Evolutionary conservation across 1,140 invertebrate genomes (phyloP).

Genomic region (Drosophila nebulosa): DNA sequence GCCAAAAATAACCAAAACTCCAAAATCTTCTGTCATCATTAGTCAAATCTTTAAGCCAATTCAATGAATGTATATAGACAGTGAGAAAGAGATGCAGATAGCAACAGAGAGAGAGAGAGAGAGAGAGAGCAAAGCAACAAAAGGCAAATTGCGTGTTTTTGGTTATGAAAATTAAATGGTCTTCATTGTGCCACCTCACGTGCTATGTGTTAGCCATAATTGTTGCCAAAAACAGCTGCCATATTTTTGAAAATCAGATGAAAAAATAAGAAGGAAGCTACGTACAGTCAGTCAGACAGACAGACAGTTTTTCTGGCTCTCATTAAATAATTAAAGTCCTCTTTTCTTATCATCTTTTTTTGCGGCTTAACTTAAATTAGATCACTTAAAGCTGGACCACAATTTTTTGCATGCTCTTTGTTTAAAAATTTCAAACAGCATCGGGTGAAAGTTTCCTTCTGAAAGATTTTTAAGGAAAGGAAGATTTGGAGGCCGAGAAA

Average conservation of each 20-base stretch:
- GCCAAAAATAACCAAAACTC: conserved; percentile 27
- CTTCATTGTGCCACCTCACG: conserved; percentile 44
- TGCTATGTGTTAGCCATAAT: conserved; percentile 55
- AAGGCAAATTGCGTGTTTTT: conserved; percentile 56
- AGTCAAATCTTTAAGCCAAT: conserved; percentile 69
- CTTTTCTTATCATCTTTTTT: conserved; percentile 4
- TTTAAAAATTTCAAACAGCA: conserved; percentile 2
- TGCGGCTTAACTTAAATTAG: conserved; percentile 42
- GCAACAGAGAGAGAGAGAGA: neutral
- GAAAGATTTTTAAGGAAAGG: neutral
- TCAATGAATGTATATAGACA: conserved; percentile 45
- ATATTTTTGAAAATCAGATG: conserved; percentile 36
- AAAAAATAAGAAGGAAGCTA: conserved; percentile 15
- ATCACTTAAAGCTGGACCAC: conserved; percentile 38
- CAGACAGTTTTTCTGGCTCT: conserved; percentile 3
- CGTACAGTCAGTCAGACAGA: conserved; percentile 1
- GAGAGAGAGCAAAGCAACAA: conserved; percentile 11
- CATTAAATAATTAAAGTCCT: conserved; percentile 66
- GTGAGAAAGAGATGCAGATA: neutral
- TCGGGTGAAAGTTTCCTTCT: conserved; percentile 20
- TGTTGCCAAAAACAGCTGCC: conserved; percentile 49
- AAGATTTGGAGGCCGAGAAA: too few relatives aligned
- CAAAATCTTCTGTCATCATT: conserved; percentile 58
- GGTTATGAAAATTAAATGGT: conserved; percentile 59
- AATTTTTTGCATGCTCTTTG: conserved; percentile 19